Percentiles rank a stretch among this genome's conserved stretches.
phyloP scores from a whole-genome alignment of 2,888 invertebrate species.

The Myopa testacea region DNA sequence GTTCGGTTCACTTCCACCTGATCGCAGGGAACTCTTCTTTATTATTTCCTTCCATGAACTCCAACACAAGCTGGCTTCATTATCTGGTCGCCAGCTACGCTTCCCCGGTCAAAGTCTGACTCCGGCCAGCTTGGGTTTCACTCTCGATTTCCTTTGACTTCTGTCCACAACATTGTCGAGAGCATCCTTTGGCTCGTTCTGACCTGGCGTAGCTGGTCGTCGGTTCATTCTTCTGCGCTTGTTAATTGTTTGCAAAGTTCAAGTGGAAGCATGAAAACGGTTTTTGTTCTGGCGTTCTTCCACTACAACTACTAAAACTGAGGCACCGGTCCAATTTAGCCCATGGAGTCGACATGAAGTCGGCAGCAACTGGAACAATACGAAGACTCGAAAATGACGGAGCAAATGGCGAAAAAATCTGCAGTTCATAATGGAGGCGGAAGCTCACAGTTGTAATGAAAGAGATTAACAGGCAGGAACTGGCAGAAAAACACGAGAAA shows the following conservation, averaged over 20 bases:
- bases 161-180: not conserved
- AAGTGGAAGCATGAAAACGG: conserved; percentile 39
- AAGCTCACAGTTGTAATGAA: conserved; percentile 41
- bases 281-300: conserved; percentile 37
- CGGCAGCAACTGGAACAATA: conserved; percentile 11
- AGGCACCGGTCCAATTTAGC: conserved; percentile 37
- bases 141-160: conserved; percentile 37
- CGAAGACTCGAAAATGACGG: conserved; percentile 18
- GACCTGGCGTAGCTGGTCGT: not conserved
- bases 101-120: not conserved
- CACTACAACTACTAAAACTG: not conserved
- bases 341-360: not conserved
- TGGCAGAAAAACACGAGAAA: conserved; percentile 33
- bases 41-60: not conserved
- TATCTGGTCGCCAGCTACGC: not conserved
- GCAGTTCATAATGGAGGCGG: conserved; percentile 34
- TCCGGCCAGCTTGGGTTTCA: conserved; percentile 24
- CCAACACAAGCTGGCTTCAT: not conserved
- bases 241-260: conserved; percentile 36
- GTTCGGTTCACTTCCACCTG: too few relatives aligned
- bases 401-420: conserved; percentile 22
- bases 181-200: conserved; percentile 14
- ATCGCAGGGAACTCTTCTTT: too few relatives aligned
- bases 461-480: conserved; percentile 42
- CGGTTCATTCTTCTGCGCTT: not conserved